Evolutionary conservation across 2,797 vertebrate genomes (phyloP), one percentile per base, ranked within the genome.

Genomic region (Periparus ater): DNA sequence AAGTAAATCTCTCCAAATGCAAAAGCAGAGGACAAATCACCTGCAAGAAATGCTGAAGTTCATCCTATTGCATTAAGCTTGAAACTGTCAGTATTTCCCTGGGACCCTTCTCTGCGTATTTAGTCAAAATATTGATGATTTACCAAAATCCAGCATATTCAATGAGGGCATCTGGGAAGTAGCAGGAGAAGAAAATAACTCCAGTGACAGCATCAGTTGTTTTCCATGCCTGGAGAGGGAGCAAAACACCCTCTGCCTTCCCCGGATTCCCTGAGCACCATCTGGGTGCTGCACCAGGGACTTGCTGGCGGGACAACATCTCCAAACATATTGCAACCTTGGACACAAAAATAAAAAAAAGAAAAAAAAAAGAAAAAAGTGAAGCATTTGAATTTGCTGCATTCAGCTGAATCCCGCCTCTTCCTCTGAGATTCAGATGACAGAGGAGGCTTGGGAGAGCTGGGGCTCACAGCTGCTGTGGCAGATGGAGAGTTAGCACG

Each of bases 401-500:
- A 53, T 93, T 96, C 95, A 93, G 95, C 92, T 88, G 89, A 96
- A 90, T 96, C 82, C 79, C 88, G 65, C 55, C 38, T 11, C 92
- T 83, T 53, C 82, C 85, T 95, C 60, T 0, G 70, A 92, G 94
- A 73, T 50, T 93, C 2, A 0, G 85, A 81, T 91, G 94, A 57
- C 76, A 90, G 89, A 63, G 76, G 89, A 94, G 91, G 87, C 73
- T 88, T 19, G 48, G 91, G 75, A 89, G 84, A 3, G 25, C 78
- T 4, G 47, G 65, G 65, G 87, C 89, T 96, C 9, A 0, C 96
- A 96, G 95, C 94, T 96, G 93, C 92, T 76, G 60, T 58, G 88
- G 89, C 96, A 97, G 96, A 97, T 97, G 94, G 96, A 94, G 81
- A 30, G 87, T 57, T 91, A 71, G 70, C 76, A 26, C 6, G 11